phyloP scores from a whole-genome alignment of 2,797 vertebrate species.

The Danio aesculapii region DNA sequence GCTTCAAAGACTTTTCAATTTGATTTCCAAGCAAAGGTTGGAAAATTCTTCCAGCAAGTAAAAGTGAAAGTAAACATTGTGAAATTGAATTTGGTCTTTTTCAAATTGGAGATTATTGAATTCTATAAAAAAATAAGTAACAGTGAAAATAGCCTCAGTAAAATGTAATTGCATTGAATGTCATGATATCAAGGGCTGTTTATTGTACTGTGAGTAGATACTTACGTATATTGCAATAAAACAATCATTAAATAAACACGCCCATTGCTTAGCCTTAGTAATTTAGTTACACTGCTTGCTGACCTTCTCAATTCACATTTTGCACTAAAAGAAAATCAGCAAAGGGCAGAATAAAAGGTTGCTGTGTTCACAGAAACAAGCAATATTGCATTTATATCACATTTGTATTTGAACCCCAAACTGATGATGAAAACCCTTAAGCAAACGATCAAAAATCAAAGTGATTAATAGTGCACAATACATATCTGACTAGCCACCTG shows the following conservation, averaged over 20 bases:
- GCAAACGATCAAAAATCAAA: neutral
- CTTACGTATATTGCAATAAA: constrained; percentile 53
- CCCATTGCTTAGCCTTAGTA: constrained; percentile 40
- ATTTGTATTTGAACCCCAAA: neutral
- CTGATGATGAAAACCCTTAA: neutral
- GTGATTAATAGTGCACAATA: neutral
- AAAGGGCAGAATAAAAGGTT: constrained; percentile 53
- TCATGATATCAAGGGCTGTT: constrained; percentile 43
- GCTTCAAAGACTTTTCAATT: too few relatives aligned
- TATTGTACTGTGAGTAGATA: constrained; percentile 46
- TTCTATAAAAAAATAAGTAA: constrained; percentile 51
- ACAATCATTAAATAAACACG: constrained; percentile 50
- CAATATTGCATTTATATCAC: constrained; percentile 26
- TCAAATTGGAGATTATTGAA: neutral
- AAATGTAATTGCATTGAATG: constrained; percentile 11
- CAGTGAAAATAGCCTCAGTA: constrained; percentile 45
- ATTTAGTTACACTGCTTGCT: constrained; percentile 45
- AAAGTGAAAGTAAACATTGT: too few relatives aligned
- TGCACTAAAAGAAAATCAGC: constrained; percentile 57
- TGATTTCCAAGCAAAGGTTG: too few relatives aligned
- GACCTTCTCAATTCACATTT: constrained; percentile 54
- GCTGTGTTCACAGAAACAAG: constrained; percentile 16
- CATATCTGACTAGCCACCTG: constrained; percentile 14
- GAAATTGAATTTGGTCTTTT: neutral
- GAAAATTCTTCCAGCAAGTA: too few relatives aligned